Percentiles rank a stretch among this genome's conserved stretches.
phyloP scores from a whole-genome alignment of 2,113 vertebrate genomes.

The Fregata magnificens region DNA sequence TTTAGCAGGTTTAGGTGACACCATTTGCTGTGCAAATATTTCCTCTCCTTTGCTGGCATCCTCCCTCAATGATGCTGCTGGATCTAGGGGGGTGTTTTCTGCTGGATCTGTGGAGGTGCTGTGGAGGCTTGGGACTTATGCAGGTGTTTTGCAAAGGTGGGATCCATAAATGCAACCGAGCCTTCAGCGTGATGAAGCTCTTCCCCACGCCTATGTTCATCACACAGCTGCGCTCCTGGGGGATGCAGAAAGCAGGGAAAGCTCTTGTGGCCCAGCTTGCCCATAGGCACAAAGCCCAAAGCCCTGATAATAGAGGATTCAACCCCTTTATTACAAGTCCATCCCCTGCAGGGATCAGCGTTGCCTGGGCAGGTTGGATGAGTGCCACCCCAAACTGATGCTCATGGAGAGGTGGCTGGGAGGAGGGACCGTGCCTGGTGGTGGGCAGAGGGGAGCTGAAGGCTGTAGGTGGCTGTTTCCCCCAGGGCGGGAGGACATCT shows the following conservation, averaged over 20 bases:
- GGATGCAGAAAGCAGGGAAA: neutral
- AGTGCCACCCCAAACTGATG: neutral
- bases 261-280: neutral
- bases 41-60: neutral
- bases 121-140: neutral
- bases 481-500: too few species aligned
- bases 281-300: neutral
- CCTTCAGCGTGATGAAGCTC: conserved; percentile 39
- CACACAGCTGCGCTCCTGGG: conserved; percentile 51
- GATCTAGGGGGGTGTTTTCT: neutral
- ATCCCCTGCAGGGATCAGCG: neutral
- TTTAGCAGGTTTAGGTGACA: neutral
- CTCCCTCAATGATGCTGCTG: neutral
- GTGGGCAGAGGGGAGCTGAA: neutral
- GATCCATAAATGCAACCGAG: conserved; percentile 23
- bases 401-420: neutral
- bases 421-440: neutral
- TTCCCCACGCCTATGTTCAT: conserved; percentile 10
- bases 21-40: neutral
- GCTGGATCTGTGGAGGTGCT: neutral
- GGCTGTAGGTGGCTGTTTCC: neutral
- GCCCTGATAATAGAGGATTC: neutral
- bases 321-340: too few species aligned
- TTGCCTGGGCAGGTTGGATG: neutral
- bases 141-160: conserved; percentile 21